Percentiles rank a stretch among this genome's conserved stretches.
Evolutionary conservation across 2,797 vertebrate species (phyloP).

Genomic region (Melopsittacus undulatus): DNA sequence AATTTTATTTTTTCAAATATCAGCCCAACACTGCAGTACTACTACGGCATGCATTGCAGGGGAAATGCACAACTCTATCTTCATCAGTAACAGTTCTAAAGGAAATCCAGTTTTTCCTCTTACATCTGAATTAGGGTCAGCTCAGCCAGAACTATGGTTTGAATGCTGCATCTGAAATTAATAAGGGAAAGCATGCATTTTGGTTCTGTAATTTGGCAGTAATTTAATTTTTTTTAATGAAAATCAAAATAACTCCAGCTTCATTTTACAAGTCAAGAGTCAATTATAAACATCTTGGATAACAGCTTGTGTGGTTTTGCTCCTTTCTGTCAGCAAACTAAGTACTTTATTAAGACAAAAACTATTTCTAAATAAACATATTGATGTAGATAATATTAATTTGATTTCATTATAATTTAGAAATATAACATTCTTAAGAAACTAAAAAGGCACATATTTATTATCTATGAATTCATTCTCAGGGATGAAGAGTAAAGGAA

Average conservation of each 20-base stretch:
- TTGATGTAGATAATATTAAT: background rate
- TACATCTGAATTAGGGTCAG: background rate
- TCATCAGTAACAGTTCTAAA: background rate
- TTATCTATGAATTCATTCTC: background rate
- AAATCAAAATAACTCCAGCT: background rate
- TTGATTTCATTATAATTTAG: background rate
- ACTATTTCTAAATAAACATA: background rate
- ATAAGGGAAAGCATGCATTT: background rate
- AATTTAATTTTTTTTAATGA: background rate
- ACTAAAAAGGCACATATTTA: background rate
- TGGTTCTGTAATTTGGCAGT: background rate
- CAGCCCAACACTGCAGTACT: background rate
- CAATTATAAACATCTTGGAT: background rate
- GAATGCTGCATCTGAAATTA: background rate
- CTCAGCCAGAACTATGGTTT: background rate
- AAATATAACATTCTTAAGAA: background rate
- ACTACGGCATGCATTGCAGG: background rate
- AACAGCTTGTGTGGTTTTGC: background rate
- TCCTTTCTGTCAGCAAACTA: background rate
- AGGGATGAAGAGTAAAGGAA: background rate
- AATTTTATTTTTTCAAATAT: background rate
- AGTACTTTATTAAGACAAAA: background rate
- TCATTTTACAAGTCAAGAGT: background rate
- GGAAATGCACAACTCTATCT: background rate
- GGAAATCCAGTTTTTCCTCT: background rate